phyloP scores from a whole-genome alignment of 2,113 vertebrate genomes.

The Meriones unguiculatus region DNA sequence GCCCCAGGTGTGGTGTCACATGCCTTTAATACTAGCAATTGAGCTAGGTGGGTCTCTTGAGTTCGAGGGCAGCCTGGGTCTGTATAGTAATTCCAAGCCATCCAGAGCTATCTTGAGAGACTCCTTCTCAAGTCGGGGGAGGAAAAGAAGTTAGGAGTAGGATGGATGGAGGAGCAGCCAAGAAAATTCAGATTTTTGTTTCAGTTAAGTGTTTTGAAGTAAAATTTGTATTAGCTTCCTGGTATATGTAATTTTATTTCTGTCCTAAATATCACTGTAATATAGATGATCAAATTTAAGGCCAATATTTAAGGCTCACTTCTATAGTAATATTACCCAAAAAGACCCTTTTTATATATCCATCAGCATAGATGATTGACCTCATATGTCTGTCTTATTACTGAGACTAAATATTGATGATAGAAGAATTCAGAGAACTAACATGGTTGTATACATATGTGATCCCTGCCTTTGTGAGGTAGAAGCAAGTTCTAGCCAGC shows the following conservation, averaged over 20 bases:
- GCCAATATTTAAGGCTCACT: neutral
- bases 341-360: neutral
- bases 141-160: slow-evolving; percentile 1
- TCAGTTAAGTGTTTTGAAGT: neutral
- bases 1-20: neutral
- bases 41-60: neutral
- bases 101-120: neutral
- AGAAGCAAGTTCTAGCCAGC: neutral
- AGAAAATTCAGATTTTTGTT: slow-evolving; percentile 13
- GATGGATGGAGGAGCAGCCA: neutral
- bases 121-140: neutral
- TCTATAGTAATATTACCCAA: neutral
- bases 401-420: slow-evolving; percentile 28
- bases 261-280: neutral
- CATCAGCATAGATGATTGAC: neutral
- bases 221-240: neutral
- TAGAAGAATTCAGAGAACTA: slow-evolving; percentile 35
- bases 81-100: neutral
- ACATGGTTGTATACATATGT: neutral
- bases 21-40: neutral
- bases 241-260: neutral
- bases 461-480: neutral
- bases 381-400: neutral
- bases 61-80: too few relatives aligned
- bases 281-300: neutral